These are phyloP conservation scores for Lophius piscatorius DNA, from an alignment of 2,113 vertebrate species.

Conservation along the genomic window DNA sequence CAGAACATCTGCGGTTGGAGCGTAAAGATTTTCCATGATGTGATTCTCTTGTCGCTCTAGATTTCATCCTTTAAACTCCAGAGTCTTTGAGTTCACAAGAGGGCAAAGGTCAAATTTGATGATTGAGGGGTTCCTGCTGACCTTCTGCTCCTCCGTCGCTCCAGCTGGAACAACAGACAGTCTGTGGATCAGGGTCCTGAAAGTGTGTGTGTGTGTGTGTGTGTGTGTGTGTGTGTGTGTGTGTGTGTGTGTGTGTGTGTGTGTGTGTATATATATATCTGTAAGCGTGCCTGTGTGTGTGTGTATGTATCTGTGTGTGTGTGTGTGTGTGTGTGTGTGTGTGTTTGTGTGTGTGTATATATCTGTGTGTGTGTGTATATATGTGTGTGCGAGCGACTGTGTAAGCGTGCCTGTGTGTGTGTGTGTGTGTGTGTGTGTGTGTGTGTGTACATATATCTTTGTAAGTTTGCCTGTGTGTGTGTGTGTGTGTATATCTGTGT, in stretches of 20 bases:
- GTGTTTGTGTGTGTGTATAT: too few relatives aligned
- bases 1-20: not conserved
- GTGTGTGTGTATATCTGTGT: too few relatives aligned
- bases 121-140: conserved; percentile 14
- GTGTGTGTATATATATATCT: too few relatives aligned
- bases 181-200: conserved; percentile 1
- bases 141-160: conserved; percentile 33
- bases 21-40: not conserved
- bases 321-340: too few relatives aligned
- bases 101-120: conserved; percentile 30
- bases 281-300: too few relatives aligned
- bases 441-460: too few relatives aligned
- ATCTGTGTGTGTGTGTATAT: too few relatives aligned
- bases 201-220: conserved; percentile 10
- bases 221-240: conserved; percentile 21
- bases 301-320: too few relatives aligned
- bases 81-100: conserved; percentile 32
- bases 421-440: too few relatives aligned
- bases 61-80: conserved; percentile 15
- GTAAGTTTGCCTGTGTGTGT: too few relatives aligned
- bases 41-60: conserved; percentile 10
- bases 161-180: conserved; percentile 70
- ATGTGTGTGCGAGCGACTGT: too few relatives aligned
- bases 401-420: too few relatives aligned
- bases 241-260: conserved; percentile 2